Base-by-base conservation (phyloP, 2,888 invertebrate species). In the Amphipoea lucens region DNA sequence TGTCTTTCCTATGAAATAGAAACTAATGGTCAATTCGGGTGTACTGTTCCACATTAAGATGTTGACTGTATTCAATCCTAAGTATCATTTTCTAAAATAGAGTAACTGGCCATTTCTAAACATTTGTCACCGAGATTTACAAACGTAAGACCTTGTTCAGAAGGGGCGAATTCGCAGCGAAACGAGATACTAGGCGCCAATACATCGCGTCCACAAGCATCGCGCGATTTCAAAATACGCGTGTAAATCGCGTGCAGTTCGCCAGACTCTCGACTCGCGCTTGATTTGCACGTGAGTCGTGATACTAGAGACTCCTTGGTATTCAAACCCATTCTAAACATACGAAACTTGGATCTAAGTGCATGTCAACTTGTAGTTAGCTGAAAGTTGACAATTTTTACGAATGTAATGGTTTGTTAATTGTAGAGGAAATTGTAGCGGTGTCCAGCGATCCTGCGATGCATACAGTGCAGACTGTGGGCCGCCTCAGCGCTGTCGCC, bases 381-480 rank as follows among this genome's bases (percentile, higher is more conserved):
- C 17, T 7, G 12, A 79, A 72, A 80, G 85, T 81, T 83, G 85
- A 69, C 86, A 81, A 65, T 51, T 17, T 66, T 9, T 75, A 63
- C 78, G 79, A 82, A 68, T 65, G 81, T 81, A 85, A 82, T 71
- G 75, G 66, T 77, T 60, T 87, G 88, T 86, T 74, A 95, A 96
- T 84, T 62, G 65, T 92, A 98, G 96, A 80, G n/a, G 98, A 97
- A 88, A 96, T 98, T 90, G 97, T 97, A 89, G 92, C 97, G 73
- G 96, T 96, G 75, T 97, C 95, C 87, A 97, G 97, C 86, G 98
- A 98, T 94, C 98, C 98, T 76, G 97, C 98, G 36, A 93, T 98
- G 85, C 98, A 98, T 95, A 97, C 98, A 1, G 97, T 98, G 87
- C 98, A 98, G 96, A 98, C 98, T 0, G 98, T 98, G 80, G 98